Evolutionary conservation across 2,888 invertebrate species (phyloP).

Genomic region (Elgonia sp.): DNA sequence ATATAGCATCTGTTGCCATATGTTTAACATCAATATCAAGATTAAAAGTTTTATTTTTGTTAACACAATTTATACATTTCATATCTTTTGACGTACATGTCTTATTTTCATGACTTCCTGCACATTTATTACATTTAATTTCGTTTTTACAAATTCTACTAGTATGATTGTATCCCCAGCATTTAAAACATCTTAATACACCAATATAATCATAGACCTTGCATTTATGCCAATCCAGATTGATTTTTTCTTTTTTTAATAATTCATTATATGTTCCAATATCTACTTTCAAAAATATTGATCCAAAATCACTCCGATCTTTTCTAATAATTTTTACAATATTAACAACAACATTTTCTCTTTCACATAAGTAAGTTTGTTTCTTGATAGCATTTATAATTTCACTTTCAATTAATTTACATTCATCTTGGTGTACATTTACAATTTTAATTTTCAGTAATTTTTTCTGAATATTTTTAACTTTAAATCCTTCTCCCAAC

Average conservation of each 20-base stretch:
- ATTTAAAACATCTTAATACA: slow-evolving; percentile 11
- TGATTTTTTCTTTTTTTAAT: not conserved
- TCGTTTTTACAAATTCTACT: not conserved
- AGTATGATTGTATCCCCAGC: slow-evolving; percentile 28
- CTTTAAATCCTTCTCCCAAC: not conserved
- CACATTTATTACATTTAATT: slow-evolving; percentile 13
- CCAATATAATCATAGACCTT: slow-evolving; percentile 9
- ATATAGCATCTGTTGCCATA: not conserved
- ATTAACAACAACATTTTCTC: too few species aligned
- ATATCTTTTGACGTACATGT: not conserved
- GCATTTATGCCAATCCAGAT: slow-evolving; percentile 24
- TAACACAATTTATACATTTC: slow-evolving; percentile 5
- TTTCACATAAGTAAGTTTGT: slow-evolving; percentile 7
- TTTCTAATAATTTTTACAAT: too few species aligned
- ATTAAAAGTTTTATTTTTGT: slow-evolving; percentile 3
- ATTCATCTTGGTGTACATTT: slow-evolving; percentile 10
- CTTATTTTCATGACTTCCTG: not conserved
- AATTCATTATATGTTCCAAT: not conserved
- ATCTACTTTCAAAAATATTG: not conserved
- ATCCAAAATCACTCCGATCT: not conserved
- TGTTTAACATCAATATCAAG: not conserved
- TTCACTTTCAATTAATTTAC: not conserved
- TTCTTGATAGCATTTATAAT: slow-evolving; percentile 11
- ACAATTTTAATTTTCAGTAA: slow-evolving; percentile 33
- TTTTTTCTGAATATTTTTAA: not conserved